Conservation (phyloP, 1,140 invertebrate species). For the Drepana arcuata region DNA sequence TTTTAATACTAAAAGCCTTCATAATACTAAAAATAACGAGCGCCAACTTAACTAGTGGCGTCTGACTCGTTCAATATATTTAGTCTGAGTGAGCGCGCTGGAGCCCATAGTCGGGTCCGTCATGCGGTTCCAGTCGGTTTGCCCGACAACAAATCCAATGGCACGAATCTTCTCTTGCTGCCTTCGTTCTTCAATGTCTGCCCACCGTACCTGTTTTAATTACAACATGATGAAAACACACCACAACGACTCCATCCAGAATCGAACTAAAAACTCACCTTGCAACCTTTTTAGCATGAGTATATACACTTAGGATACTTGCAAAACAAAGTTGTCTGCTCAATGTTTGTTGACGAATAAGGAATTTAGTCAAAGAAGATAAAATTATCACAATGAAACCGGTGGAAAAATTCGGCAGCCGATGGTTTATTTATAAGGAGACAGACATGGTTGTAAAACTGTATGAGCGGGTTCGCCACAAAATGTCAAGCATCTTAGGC, state of each 20-base stretch:
- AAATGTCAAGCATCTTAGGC: too few relatives aligned
- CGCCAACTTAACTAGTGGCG: conserved; percentile 23
- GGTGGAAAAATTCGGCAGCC: too few relatives aligned
- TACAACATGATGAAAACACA: conserved; percentile 50
- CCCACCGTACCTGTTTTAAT: conserved; percentile 91
- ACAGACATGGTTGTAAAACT: conserved; percentile 17
- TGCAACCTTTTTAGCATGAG: too few relatives aligned
- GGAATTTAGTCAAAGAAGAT: too few relatives aligned
- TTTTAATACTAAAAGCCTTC: conserved; percentile 1
- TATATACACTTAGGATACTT: too few relatives aligned
- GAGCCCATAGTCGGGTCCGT: conserved; percentile 92
- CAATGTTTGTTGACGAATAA: too few relatives aligned
- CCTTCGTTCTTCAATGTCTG: conserved; percentile 94
- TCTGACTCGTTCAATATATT: conserved; percentile 85
- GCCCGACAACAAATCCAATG: conserved; percentile 95
- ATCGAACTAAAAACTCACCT: neutral
- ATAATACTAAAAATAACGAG: neutral
- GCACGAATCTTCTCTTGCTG: conserved; percentile 92
- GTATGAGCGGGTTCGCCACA: too few relatives aligned
- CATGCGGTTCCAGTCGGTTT: conserved; percentile 95
- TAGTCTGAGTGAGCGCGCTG: conserved; percentile 91
- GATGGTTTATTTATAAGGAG: too few relatives aligned
- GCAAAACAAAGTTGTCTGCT: too few relatives aligned
- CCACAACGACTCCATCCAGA: too few relatives aligned
- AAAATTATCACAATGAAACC: too few relatives aligned